A percentile compares a stretch with the other conserved stretches of the same genome.
These are phyloP conservation scores for Eledone cirrhosa DNA, from an alignment of 2,888 invertebrate genomes.

Conservation along the genomic window DNA sequence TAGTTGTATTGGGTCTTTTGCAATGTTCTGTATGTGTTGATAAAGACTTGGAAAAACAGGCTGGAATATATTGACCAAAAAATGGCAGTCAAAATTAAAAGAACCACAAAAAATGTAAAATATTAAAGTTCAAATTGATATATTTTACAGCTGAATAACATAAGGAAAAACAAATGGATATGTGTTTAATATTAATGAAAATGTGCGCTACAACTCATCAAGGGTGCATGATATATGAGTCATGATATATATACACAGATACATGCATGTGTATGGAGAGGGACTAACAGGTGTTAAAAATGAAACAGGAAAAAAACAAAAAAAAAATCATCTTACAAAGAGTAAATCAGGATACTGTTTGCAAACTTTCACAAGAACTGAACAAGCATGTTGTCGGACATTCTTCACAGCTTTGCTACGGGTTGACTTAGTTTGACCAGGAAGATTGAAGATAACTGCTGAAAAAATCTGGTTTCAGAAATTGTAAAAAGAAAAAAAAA, in stretches of 20 bases:
- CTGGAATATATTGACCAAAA: slow-evolving; percentile 36
- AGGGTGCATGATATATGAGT: too few species aligned
- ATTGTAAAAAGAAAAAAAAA: background rate
- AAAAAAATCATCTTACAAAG: slow-evolving; percentile 67
- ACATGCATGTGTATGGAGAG: too few species aligned
- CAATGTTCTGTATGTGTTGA: slow-evolving; percentile 77
- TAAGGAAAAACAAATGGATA: too few species aligned
- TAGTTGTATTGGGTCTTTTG: slow-evolving; percentile 74
- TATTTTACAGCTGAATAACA: too few species aligned
- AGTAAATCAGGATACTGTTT: slow-evolving; percentile 86
- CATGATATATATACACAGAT: too few species aligned
- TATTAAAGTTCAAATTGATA: too few species aligned
- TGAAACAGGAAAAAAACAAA: slow-evolving; percentile 14
- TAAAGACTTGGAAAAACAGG: slow-evolving; percentile 81
- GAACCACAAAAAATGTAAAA: too few species aligned
- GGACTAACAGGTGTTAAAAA: background rate
- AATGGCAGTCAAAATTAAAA: too few species aligned
- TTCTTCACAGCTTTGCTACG: slow-evolving; percentile 82
- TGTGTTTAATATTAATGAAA: too few species aligned
- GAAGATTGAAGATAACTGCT: slow-evolving; percentile 78
- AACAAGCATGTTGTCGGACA: slow-evolving; percentile 87
- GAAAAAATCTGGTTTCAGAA: slow-evolving; percentile 76
- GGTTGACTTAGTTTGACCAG: slow-evolving; percentile 75
- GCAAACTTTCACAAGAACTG: slow-evolving; percentile 87
- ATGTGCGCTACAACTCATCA: too few species aligned